Conservation (phyloP, 2,113 vertebrate species). For the Actinemys pallida region DNA sequence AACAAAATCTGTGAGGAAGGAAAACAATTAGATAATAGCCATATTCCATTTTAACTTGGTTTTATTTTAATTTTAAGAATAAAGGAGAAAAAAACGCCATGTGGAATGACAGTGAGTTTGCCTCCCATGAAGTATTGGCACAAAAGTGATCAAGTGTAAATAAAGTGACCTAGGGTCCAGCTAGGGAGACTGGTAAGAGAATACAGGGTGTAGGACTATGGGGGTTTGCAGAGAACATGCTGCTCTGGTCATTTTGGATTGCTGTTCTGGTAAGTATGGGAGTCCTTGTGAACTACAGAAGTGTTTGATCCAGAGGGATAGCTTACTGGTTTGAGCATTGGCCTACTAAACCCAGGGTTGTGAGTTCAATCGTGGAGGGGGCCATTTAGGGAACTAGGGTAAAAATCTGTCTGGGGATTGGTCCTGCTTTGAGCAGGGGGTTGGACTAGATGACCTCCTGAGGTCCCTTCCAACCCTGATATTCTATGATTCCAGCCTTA, state of each 20-base stretch:
- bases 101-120: background rate
- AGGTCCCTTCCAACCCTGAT: too few species aligned
- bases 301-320: too few species aligned
- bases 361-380: too few species aligned
- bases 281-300: too few species aligned
- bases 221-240: background rate
- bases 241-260: background rate
- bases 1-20: background rate
- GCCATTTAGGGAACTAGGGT: too few species aligned
- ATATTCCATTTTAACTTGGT: background rate
- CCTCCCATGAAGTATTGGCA: background rate
- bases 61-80: background rate
- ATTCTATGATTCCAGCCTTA: too few species aligned
- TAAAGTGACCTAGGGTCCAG: background rate
- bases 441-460: too few species aligned
- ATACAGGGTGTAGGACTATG: background rate
- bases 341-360: too few species aligned
- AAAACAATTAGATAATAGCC: background rate
- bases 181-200: background rate
- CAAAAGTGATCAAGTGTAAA: background rate
- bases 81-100: background rate
- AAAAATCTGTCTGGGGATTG: too few species aligned
- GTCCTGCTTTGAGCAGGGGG: too few species aligned
- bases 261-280: background rate
- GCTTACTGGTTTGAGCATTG: too few species aligned